These are phyloP conservation scores for Tinea semifulvella DNA, from an alignment of 2,888 invertebrate genomes.

Conservation along the genomic window DNA sequence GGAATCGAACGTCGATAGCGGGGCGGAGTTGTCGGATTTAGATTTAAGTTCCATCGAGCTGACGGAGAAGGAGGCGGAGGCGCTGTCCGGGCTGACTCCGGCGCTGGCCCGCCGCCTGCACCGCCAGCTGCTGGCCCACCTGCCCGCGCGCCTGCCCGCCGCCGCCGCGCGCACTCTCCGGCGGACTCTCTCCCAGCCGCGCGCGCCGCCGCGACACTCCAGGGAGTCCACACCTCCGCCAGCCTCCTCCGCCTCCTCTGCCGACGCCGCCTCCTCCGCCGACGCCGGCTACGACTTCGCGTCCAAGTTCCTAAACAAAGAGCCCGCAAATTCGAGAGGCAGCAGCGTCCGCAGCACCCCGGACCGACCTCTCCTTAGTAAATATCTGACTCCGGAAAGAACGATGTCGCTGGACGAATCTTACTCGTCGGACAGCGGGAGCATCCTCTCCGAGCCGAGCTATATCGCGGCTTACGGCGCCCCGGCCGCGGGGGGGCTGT, in stretches of 20 bases:
- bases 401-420: constrained; percentile 41
- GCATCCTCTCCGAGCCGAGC: constrained; percentile 41
- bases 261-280: constrained; percentile 21
- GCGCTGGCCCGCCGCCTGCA: constrained; percentile 76
- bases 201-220: constrained; percentile 39
- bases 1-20: constrained; percentile 33
- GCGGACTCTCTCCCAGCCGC: constrained; percentile 68
- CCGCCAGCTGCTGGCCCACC: constrained; percentile 73
- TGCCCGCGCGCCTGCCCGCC: constrained; percentile 75
- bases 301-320: constrained; percentile 19
- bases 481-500: constrained; percentile 21
- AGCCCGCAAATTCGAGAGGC: constrained; percentile 23
- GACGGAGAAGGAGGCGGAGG: constrained; percentile 74
- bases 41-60: constrained; percentile 74
- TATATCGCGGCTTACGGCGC: constrained; percentile 49
- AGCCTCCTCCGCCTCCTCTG: constrained; percentile 22
- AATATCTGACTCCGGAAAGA: constrained; percentile 60
- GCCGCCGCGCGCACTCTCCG: constrained; percentile 73
- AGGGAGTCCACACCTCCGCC: constrained; percentile 29
- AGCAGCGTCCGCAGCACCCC: constrained; percentile 38
- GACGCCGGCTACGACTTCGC: constrained; percentile 19
- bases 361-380: constrained; percentile 65
- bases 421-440: constrained; percentile 36
- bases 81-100: constrained; percentile 74
- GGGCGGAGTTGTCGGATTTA: constrained; percentile 68